These are phyloP conservation scores for Cryptocheilus praepositus DNA, from an alignment of 2,888 invertebrate genomes.

Conservation along the genomic window DNA sequence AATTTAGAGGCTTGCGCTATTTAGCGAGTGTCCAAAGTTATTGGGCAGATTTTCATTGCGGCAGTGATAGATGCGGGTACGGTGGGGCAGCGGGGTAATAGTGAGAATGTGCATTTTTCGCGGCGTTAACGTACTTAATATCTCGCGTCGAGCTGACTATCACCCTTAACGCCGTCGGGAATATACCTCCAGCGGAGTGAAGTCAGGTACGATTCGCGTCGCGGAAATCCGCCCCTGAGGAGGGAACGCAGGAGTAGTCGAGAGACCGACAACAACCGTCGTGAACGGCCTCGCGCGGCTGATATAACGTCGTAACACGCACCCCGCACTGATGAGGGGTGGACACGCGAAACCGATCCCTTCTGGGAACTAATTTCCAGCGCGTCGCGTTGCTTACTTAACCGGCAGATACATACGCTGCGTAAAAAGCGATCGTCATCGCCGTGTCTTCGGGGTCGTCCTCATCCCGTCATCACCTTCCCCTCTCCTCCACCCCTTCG, in stretches of 20 bases:
- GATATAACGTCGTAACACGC: conserved; percentile 67
- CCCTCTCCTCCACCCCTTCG: neutral
- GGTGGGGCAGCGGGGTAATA: too few relatives aligned
- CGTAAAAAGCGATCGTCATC: conserved; percentile 47
- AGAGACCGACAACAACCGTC: conserved; percentile 2
- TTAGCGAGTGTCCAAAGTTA: too few relatives aligned
- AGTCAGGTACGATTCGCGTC: neutral
- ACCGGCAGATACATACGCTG: conserved; percentile 24
- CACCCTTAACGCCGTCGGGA: too few relatives aligned
- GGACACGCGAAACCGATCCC: conserved; percentile 71
- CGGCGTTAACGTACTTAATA: too few relatives aligned
- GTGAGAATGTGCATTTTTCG: too few relatives aligned
- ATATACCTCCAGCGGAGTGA: too few relatives aligned
- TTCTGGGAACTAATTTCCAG: conserved; percentile 61
- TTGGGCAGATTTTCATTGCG: too few relatives aligned
- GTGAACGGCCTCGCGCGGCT: conserved; percentile 41
- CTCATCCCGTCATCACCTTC: neutral
- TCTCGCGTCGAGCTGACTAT: too few relatives aligned
- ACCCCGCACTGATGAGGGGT: conserved; percentile 64
- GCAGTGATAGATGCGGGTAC: too few relatives aligned
- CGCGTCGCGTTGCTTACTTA: conserved; percentile 50
- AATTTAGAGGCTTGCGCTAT: too few relatives aligned
- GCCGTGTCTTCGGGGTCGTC: conserved; percentile 3
- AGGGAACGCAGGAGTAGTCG: neutral
- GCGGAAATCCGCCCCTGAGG: conserved; percentile 7